Evolutionary conservation across 2,888 invertebrate species (phyloP).

Genomic region (Cistogaster globosa): DNA sequence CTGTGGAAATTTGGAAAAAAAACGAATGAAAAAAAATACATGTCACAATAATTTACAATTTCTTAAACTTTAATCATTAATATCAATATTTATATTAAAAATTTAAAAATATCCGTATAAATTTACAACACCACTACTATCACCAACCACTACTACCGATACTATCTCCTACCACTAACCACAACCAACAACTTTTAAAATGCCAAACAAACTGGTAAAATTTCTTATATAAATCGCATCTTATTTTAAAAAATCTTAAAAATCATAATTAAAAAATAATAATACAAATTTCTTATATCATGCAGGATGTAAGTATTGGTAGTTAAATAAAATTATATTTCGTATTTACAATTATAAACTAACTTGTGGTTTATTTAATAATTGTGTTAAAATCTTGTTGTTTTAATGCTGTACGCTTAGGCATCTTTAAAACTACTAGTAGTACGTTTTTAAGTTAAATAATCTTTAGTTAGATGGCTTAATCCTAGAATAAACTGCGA

Average conservation of each 20-base stretch:
- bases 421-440: too few species aligned
- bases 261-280: constrained; percentile 60
- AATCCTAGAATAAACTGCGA: neutral
- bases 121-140: constrained; percentile 41
- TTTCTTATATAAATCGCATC: constrained; percentile 66
- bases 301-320: constrained; percentile 76
- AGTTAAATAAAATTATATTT: constrained; percentile 45
- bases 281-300: constrained; percentile 37
- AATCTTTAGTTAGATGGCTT: neutral
- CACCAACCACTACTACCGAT: constrained; percentile 47
- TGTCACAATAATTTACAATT: constrained; percentile 23
- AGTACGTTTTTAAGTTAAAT: too few species aligned
- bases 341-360: constrained; percentile 29
- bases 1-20: constrained; percentile 16
- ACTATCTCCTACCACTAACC: constrained; percentile 41
- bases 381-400: neutral
- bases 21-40: constrained; percentile 28
- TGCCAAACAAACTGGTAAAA: constrained; percentile 63
- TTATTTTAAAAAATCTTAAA: constrained; percentile 55
- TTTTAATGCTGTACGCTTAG: constrained; percentile 12
- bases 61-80: neutral
- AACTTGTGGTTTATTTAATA: constrained; percentile 4
- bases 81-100: neutral
- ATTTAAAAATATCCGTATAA: constrained; percentile 21
- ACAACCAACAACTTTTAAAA: constrained; percentile 51